Evolutionary conservation across 2,888 invertebrate genomes (phyloP).

Genomic region (Heliconius cydno): DNA sequence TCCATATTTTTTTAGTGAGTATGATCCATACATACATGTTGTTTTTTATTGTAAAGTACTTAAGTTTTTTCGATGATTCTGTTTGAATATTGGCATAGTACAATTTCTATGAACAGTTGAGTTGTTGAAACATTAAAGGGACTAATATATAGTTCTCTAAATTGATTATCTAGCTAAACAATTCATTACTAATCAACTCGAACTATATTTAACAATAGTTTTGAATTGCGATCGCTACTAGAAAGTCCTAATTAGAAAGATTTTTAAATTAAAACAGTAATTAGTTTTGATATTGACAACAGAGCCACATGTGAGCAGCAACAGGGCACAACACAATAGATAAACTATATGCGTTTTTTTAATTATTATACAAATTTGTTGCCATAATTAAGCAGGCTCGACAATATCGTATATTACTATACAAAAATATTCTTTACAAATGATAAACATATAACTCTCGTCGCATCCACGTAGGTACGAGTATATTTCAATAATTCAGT

Average conservation of each 20-base stretch:
- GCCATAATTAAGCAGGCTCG: slow-evolving; percentile 14
- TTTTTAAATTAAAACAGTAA: slow-evolving; percentile 19
- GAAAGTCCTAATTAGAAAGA: slow-evolving; percentile 20
- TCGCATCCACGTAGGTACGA: slow-evolving; percentile 4
- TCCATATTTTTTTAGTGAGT: too few relatives aligned
- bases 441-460: neutral
- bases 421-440: slow-evolving; percentile 7
- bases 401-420: slow-evolving; percentile 21
- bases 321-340: neutral
- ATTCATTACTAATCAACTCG: slow-evolving; percentile 6
- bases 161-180: neutral
- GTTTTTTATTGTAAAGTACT: neutral
- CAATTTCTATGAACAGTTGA: neutral
- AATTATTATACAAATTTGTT: slow-evolving; percentile 20
- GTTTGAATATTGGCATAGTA: neutral
- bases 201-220: slow-evolving; percentile 20
- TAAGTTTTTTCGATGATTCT: neutral
- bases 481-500: slow-evolving; percentile 22
- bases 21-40: too few relatives aligned
- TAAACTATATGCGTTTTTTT: slow-evolving; percentile 14
- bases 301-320: slow-evolving; percentile 12
- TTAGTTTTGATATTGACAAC: slow-evolving; percentile 19
- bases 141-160: slow-evolving; percentile 15
- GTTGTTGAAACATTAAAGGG: slow-evolving; percentile 14
- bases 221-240: slow-evolving; percentile 16